Evolutionary conservation across 2,797 vertebrate genomes (phyloP).

Genomic region (Cercopithecus hamlyni): DNA sequence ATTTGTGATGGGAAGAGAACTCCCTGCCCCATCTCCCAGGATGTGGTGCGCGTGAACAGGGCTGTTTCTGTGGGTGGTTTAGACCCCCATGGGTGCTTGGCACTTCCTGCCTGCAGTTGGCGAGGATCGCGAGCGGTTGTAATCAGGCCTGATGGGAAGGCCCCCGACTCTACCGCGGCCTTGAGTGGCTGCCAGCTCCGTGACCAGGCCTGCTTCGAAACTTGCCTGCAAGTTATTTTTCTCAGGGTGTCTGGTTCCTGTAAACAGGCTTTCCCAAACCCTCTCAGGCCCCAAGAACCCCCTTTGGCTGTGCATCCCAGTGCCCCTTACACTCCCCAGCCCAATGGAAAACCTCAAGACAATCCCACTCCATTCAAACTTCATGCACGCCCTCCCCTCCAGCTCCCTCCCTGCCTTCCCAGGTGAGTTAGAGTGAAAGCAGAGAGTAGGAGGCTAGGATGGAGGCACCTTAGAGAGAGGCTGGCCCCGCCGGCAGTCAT

Average conservation of each 20-base stretch:
- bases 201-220: slow-evolving; percentile 54
- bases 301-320: neutral
- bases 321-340: neutral
- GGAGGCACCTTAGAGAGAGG: slow-evolving; percentile 41
- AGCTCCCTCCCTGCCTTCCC: neutral
- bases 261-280: slow-evolving; percentile 62
- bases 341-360: neutral
- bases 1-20: neutral
- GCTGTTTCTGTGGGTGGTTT: slow-evolving; percentile 63
- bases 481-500: neutral
- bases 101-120: slow-evolving; percentile 51
- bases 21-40: neutral
- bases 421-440: neutral
- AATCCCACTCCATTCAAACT: neutral
- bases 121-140: neutral
- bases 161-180: slow-evolving; percentile 66
- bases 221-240: slow-evolving; percentile 49
- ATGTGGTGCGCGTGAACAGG: slow-evolving; percentile 4
- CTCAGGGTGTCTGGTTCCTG: slow-evolving; percentile 62
- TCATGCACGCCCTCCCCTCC: neutral
- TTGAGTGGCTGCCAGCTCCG: slow-evolving; percentile 67
- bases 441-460: neutral
- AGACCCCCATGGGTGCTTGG: slow-evolving; percentile 62
- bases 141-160: slow-evolving; percentile 71
- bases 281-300: slow-evolving; percentile 35